Percentiles rank a stretch among this genome's conserved stretches.
Conservation (phyloP, 2,888 invertebrate species). For the Invenusta paracnida region DNA sequence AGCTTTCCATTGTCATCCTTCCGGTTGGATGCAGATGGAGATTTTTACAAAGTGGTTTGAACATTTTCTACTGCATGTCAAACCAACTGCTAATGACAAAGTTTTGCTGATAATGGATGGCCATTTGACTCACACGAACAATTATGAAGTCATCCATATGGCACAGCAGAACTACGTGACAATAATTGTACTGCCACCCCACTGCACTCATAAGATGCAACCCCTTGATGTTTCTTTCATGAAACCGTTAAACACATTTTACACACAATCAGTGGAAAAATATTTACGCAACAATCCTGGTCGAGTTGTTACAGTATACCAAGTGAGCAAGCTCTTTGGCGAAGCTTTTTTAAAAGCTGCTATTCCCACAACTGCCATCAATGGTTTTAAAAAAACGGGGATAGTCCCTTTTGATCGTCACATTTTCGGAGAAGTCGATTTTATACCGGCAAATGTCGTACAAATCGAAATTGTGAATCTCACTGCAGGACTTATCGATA, state of each 20-base stretch:
- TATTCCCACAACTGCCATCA: neutral
- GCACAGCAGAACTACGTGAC: neutral
- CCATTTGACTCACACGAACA: neutral
- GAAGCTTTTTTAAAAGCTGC: neutral
- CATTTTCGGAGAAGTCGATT: neutral
- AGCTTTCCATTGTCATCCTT: neutral
- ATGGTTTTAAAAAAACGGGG: neutral
- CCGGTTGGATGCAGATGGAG: neutral
- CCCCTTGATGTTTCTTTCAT: neutral
- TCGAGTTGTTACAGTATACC: neutral
- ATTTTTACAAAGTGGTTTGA: neutral
- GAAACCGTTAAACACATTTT: neutral
- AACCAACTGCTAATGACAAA: neutral
- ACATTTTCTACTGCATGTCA: neutral
- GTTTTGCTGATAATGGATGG: neutral
- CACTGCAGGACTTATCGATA: too few species aligned
- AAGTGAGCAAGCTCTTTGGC: neutral
- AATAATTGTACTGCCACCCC: neutral
- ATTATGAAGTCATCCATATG: neutral
- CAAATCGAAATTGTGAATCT: neutral
- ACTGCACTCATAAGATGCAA: neutral
- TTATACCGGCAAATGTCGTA: neutral
- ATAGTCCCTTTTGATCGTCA: neutral
- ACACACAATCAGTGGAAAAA: neutral
- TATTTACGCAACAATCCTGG: neutral